phyloP scores from a whole-genome alignment of 2,797 vertebrate species.

The Myotis myotis region DNA sequence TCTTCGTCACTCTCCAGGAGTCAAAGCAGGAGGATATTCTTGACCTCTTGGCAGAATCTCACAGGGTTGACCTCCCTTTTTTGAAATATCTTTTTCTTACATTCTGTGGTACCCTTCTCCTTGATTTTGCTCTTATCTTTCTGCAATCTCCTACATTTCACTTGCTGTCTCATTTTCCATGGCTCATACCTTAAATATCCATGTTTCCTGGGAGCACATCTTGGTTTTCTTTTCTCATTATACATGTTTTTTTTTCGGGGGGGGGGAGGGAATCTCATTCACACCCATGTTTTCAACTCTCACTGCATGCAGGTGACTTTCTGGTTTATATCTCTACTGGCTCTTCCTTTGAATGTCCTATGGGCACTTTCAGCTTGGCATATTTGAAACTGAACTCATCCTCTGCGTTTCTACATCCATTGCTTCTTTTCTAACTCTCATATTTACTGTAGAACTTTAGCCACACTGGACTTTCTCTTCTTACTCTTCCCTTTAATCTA shows the following conservation, averaged over 20 bases:
- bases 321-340: fast-evolving
- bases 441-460: background rate
- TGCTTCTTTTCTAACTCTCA: background rate
- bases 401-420: background rate
- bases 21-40: background rate
- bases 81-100: background rate
- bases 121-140: background rate
- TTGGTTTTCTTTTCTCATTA: background rate
- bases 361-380: background rate
- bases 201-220: background rate
- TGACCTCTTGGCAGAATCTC: background rate
- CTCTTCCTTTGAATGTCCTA: background rate
- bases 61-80: background rate
- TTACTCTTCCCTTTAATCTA: background rate
- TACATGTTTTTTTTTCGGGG: background rate
- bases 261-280: background rate
- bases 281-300: fast-evolving
- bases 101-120: background rate
- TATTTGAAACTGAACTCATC: background rate
- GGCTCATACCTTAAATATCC: background rate
- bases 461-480: background rate
- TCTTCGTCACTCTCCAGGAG: background rate
- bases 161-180: background rate
- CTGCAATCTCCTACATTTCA: background rate
- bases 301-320: background rate